Evolutionary conservation across 2,113 vertebrate genomes (phyloP).

Genomic region (Regulus satrapa): DNA sequence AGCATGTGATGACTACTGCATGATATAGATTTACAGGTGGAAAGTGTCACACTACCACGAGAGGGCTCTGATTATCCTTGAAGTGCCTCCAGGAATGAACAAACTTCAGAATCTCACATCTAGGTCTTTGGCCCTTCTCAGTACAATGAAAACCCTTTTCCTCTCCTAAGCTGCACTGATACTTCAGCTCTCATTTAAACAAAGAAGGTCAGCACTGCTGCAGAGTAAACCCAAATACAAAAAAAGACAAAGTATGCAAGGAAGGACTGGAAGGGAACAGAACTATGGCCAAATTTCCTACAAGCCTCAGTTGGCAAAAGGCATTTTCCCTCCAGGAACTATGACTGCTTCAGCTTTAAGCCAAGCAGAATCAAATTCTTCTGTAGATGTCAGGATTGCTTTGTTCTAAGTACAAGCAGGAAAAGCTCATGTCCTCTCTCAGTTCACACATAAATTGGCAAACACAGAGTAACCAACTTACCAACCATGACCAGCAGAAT

Average conservation of each 20-base stretch:
- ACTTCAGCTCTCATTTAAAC: neutral
- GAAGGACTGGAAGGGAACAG: neutral
- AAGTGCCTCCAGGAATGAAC: neutral
- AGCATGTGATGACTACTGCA: neutral
- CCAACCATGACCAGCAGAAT: slow-evolving; percentile 92
- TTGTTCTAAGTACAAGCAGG: neutral
- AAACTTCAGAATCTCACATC: neutral
- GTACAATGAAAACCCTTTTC: neutral
- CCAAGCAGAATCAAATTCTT: neutral
- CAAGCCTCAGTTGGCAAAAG: neutral
- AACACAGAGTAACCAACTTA: slow-evolving; percentile 75
- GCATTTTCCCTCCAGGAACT: neutral
- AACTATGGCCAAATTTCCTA: neutral
- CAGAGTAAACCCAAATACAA: neutral
- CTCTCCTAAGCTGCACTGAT: neutral
- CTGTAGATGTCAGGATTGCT: neutral
- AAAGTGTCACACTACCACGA: neutral
- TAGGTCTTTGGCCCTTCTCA: neutral
- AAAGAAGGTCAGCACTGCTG: neutral
- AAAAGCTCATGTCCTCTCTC: slow-evolving; percentile 28
- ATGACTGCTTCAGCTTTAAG: neutral
- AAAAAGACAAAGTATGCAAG: neutral
- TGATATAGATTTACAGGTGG: neutral
- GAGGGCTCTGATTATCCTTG: neutral
- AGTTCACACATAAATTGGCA: neutral